Base-by-base conservation (phyloP, 2,888 invertebrate genomes). In the Digitonthophagus gazella region DNA sequence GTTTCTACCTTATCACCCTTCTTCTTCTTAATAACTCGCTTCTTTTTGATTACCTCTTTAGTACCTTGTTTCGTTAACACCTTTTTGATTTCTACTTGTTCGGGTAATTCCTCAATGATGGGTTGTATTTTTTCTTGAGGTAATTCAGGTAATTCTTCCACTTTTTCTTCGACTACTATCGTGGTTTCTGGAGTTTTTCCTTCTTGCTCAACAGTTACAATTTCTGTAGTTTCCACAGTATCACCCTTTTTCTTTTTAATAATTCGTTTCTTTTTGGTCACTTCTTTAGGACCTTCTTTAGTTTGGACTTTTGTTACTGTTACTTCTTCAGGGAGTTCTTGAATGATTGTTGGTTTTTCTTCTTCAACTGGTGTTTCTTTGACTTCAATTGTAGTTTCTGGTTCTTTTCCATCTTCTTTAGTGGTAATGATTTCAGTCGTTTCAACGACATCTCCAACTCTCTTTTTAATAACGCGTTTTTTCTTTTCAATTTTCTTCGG, bases 221-320 rank as follows among this genome's bases (percentile, higher is more conserved):
- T 80, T 78, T 83, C 83, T 0, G 83, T 85, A 4, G 83, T 76
- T 74, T 85, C 84, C 67, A 83, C 80, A 70, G 78, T 82, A 20
- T 79, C 78, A 66, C 79, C 84, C 72, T 74, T 82, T 2, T 80
- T 79, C 72, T 83, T 84, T 64, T 80, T 84, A 61, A 84, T 82
- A 0, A 80, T 74, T 63, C 83, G 78, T 61, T 79, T 83, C 65
- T 82, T 80, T 16, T 57, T 57, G 1, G 2, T 57, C 5, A 57
- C 16, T 57, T 57, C 57, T n/a, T 57, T 57, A 11, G 57, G 57
- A 2, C 58, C 64, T 2, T 75, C 74, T 70, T 72, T 66, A 15
- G 67, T 68, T 16, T 65, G 65, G 8, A 64, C 65, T 68, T 73
- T 71, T 15, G 69, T 65, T 1, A 71, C 65, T 58, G 69, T 66